phyloP scores from a whole-genome alignment of 2,888 invertebrate genomes.

The Strigamia transsilvanica region DNA sequence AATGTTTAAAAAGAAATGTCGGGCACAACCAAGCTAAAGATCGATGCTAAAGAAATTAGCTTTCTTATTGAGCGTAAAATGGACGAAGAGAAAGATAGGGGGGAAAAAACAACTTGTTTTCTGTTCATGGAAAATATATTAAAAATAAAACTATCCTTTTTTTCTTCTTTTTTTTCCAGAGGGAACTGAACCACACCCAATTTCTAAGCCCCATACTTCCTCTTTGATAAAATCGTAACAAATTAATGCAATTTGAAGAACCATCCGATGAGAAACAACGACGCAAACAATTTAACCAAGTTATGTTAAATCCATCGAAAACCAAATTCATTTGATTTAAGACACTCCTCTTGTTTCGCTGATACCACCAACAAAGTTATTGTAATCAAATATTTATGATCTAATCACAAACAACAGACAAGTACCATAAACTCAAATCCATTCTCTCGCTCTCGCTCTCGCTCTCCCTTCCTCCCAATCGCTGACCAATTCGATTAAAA shows the following conservation, averaged over 20 bases:
- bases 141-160: background rate
- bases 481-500: constrained; percentile 7
- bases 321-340: constrained; percentile 19
- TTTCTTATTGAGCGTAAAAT: constrained; percentile 27
- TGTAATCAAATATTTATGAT: constrained; percentile 44
- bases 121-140: background rate
- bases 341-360: background rate
- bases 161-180: background rate
- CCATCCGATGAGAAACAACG: background rate
- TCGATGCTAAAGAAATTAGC: constrained; percentile 35
- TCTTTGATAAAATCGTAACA: no score
- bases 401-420: background rate
- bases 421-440: no score
- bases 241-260: no score
- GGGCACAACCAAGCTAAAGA: constrained; percentile 1
- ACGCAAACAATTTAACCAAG: constrained; percentile 20
- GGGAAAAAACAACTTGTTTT: background rate
- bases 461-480: background rate
- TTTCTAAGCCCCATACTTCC: no score
- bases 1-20: background rate
- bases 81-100: no score
- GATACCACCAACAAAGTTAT: background rate
- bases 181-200: no score
- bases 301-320: constrained; percentile 13
- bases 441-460: no score